Evolutionary conservation across 1,140 invertebrate genomes (phyloP).

Genomic region (Drosophila serrata): DNA sequence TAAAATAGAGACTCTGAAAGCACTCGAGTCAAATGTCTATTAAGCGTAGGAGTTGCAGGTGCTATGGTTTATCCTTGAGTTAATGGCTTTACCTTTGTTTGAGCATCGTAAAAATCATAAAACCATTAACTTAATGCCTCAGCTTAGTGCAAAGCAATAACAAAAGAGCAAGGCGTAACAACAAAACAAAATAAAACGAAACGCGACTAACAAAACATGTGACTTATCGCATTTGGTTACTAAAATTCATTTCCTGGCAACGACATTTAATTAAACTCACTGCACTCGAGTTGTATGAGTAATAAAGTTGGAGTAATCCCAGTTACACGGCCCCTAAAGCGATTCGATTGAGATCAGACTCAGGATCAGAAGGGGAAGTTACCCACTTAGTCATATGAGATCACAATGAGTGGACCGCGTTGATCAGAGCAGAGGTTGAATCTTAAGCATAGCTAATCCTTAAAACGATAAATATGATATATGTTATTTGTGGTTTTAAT

Average conservation of each 20-base stretch:
- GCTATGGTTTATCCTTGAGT: neutral
- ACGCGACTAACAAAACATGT: constrained; percentile 20
- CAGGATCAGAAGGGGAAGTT: neutral
- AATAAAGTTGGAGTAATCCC: constrained; percentile 14
- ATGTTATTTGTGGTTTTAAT: neutral
- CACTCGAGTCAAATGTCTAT: neutral
- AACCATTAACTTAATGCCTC: constrained; percentile 25
- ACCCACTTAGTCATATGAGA: constrained; percentile 1
- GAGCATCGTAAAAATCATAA: constrained; percentile 23
- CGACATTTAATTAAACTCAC: constrained; percentile 39
- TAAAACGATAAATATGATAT: too few species aligned
- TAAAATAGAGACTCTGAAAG: neutral
- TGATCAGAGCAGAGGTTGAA: neutral
- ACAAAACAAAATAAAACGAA: constrained; percentile 2
- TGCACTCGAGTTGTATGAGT: constrained; percentile 18
- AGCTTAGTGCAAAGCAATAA: constrained; percentile 43
- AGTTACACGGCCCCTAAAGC: neutral
- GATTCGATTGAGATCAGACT: neutral
- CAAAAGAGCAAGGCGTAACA: constrained; percentile 12
- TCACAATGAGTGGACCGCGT: neutral
- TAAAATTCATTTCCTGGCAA: constrained; percentile 48
- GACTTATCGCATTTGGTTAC: constrained; percentile 50
- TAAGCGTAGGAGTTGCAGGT: neutral
- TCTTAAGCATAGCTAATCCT: neutral
- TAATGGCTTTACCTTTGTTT: neutral